Conservation (phyloP, 2,797 vertebrate species). For the Phoxinus dragarum region DNA sequence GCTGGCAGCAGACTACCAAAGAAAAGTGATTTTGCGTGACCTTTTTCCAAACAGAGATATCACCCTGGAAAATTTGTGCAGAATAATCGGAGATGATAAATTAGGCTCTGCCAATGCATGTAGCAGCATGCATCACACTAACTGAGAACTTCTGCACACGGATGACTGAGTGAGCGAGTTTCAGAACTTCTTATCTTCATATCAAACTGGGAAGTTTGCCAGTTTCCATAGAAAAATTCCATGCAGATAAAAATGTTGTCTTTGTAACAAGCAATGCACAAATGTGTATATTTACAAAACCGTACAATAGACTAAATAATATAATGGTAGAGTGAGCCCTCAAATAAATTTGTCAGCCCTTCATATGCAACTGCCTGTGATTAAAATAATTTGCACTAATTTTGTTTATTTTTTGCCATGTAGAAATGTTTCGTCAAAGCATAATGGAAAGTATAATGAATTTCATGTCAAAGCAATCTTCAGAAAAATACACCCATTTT, state of each 20-base stretch:
- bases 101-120: slow-evolving; percentile 30
- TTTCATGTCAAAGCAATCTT: slow-evolving; percentile 7
- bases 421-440: not conserved
- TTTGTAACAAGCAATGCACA: not conserved
- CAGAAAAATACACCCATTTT: not conserved
- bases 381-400: not conserved
- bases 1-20: slow-evolving; percentile 30
- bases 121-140: slow-evolving; percentile 6
- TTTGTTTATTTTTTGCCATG: not conserved
- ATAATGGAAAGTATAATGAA: not conserved
- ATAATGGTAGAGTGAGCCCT: not conserved
- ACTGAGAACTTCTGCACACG: not conserved
- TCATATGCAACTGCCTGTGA: not conserved
- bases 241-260: not conserved
- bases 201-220: slow-evolving; percentile 1
- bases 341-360: not conserved
- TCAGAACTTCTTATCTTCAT: not conserved
- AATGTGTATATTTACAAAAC: not conserved
- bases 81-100: slow-evolving; percentile 47
- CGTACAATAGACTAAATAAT: not conserved
- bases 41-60: slow-evolving; percentile 46
- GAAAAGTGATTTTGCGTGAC: slow-evolving; percentile 43
- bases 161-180: not conserved
- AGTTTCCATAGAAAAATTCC: not conserved
- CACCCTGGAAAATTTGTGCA: slow-evolving; percentile 39